Base-by-base conservation (phyloP, 2,113 vertebrate species). In the Takifugu flavidus region DNA sequence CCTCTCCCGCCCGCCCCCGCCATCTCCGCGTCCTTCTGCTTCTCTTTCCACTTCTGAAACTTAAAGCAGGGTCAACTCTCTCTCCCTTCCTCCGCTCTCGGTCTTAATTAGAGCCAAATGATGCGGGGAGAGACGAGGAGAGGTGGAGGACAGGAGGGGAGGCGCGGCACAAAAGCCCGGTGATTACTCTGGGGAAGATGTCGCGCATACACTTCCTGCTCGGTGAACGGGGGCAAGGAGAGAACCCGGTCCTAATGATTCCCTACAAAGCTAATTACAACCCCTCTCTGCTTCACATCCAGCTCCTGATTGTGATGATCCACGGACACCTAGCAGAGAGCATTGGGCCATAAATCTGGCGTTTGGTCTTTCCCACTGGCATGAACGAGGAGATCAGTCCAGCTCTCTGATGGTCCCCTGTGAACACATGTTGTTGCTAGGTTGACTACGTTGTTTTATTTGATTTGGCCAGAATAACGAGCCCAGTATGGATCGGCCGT, bases 71-170 rank as follows among this genome's bases (percentile, higher is more conserved):
- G 70, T 74, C 68, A 58, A 25, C 25, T 4, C 61, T 39, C 34
- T 39, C 56, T 44, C 25, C 60, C 43, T 39, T 42, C 56, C 49
- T 70, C 51, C 15, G 55, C 27, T 49, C 61, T 39, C 0, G 0
- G n/a, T 59, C 52, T 69, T 83, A 82, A 83, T 83, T 82, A 82
- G 65, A 55, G 67, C 39, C 71, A 57, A 78, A 79, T 74, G 56
- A 54, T 72, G 66, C 49, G 13, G 58, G 61, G 69, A 74, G 63
- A 62, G 53, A 61, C 5, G 67, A 55, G 60, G 59, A 74, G 74
- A 70, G 70, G 78, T 75, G 60, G 75, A 74, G 67, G 66, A 68
- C 54, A 25, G 54, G 42, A 56, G 46, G 53, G 26, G 8, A 46
- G 51, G 67, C 39, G 72, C 8, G 5, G 62, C 20, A 15, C 20